phyloP scores from a whole-genome alignment of 2,888 invertebrate species.

The Melitaea athalia region DNA sequence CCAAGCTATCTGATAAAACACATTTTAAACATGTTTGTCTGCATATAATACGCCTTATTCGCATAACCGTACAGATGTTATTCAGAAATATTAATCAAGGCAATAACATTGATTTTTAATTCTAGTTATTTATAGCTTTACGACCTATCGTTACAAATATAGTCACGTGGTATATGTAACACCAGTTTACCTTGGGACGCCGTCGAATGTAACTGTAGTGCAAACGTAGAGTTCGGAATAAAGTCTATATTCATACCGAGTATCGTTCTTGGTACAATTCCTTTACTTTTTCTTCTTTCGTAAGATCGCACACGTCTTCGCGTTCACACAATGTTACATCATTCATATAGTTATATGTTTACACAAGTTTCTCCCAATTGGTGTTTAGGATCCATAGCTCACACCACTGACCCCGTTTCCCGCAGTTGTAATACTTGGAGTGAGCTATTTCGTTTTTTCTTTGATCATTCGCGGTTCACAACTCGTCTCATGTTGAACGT shows the following conservation, averaged over 20 bases:
- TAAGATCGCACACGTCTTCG: constrained; percentile 59
- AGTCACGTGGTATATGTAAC: constrained; percentile 55
- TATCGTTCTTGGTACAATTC: constrained; percentile 51
- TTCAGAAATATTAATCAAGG: constrained; percentile 3
- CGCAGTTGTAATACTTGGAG: constrained; percentile 58
- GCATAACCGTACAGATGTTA: not conserved
- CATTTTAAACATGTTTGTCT: not conserved
- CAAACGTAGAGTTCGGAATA: constrained; percentile 55
- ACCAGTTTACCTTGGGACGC: constrained; percentile 69
- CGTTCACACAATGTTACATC: constrained; percentile 59
- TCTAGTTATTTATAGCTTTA: constrained; percentile 7
- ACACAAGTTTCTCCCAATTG: constrained; percentile 61
- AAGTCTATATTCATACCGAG: constrained; percentile 48
- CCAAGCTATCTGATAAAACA: not conserved
- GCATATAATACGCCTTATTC: not conserved
- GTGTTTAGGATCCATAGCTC: constrained; percentile 65
- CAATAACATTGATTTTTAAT: constrained; percentile 17
- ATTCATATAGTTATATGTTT: constrained; percentile 62
- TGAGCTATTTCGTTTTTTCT: constrained; percentile 41
- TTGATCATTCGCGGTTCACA: constrained; percentile 38
- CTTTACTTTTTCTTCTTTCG: constrained; percentile 62
- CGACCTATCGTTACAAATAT: constrained; percentile 41
- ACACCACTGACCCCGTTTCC: constrained; percentile 74
- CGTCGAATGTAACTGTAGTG: constrained; percentile 32
- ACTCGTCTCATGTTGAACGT: constrained; percentile 7